Evolutionary conservation across 1,140 invertebrate genomes (phyloP), one percentile per base, ranked within the genome.

Genomic region (Trachelipus rathkii): DNA sequence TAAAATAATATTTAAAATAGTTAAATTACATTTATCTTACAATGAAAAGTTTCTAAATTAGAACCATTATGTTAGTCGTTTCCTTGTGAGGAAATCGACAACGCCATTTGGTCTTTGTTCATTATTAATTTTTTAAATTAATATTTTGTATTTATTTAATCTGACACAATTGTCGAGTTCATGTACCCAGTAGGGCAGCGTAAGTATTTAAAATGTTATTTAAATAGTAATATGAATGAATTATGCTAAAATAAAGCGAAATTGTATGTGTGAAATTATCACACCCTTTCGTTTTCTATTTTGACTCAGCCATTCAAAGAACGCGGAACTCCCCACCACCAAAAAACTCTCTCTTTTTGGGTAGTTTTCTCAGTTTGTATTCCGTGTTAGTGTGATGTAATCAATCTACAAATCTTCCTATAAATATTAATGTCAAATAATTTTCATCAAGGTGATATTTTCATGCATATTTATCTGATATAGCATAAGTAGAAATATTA

Each of bases 161-260:
- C 75, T 75, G 74, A 73, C 72, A 81, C 74, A 76, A 81, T 81
- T 77, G 79, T 81, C 79, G 82, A 82, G 75, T 85, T 83, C 81
- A 87, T 87, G 86, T 86, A 86, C 83, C 86, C 86, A 75, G 86
- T 87, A 84, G 86, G 86, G 81, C 86, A 87, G 82, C 84, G 86
- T 87, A 83, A 87, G 86, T 87, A 84, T 71, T 44, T 21, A 0
- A 44, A 66, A 10, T 21, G 69, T 67, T 44, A 21, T 24, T 0
- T 33, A 33, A 1, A 3, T 33, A 33, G 33, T 33, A 33, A 33
- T 33, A 33, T 33, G 33, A 33, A 33, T 33, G 33, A 33, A 33
- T 33, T 1, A 6, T 33, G 6, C 6, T 33, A 33, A 33, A 33
- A 33, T 33, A 33, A 33, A 33, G 33, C 6, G 33, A 33, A 33